phyloP scores from a whole-genome alignment of 2,113 vertebrate genomes.

The Myiagra hebetior region DNA sequence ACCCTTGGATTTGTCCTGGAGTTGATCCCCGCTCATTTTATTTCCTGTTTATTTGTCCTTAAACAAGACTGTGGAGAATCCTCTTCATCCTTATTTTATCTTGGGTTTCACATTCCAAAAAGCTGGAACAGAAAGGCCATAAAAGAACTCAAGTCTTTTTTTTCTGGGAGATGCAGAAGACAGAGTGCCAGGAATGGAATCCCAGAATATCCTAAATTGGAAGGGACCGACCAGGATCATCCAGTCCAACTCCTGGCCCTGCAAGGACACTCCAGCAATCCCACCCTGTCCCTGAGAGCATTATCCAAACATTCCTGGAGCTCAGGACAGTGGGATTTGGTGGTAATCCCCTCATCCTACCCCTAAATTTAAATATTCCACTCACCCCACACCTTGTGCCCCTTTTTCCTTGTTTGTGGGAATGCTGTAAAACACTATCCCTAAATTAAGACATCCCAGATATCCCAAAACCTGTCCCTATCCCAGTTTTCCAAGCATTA shows the following conservation, averaged over 20 bases:
- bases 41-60: background rate
- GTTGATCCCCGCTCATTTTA: background rate
- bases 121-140: background rate
- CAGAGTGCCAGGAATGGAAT: background rate
- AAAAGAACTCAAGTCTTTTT: background rate
- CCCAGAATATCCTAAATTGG: background rate
- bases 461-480: background rate
- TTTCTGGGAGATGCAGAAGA: background rate
- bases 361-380: background rate
- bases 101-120: background rate
- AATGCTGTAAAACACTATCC: background rate
- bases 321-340: background rate
- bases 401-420: background rate
- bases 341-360: background rate
- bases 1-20: background rate
- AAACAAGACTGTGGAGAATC: accelerated
- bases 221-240: background rate
- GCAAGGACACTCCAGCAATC: background rate
- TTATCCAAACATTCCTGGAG: background rate
- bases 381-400: background rate
- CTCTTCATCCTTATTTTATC: background rate
- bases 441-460: background rate
- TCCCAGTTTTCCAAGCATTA: background rate
- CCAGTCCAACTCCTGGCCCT: background rate
- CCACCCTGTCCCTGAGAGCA: accelerated